Base-by-base conservation (phyloP, 1,140 invertebrate genomes). In the Pseudomyrmex dendroicus region DNA sequence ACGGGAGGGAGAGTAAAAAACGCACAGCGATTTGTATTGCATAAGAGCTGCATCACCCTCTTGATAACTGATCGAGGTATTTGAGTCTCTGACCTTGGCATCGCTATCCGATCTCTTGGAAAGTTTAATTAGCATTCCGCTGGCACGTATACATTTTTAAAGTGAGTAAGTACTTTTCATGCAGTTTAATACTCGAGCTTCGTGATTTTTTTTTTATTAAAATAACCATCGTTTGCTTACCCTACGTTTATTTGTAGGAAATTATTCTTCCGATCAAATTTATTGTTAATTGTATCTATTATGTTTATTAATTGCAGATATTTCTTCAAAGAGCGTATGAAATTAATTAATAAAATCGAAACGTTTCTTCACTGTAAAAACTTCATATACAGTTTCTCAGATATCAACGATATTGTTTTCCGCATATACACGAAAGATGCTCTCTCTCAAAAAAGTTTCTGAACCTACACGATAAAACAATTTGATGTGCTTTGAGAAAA, bases 61-160 rank as follows among this genome's bases (percentile, higher is more conserved):
- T 54, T 48, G 59, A 70, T 78, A 59, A 80, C 68, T 80, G 20
- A 80, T 80, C 54, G 50, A 72, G 66, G 44, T 54, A 35, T 80
- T 61, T 80, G 48, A 80, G n/a, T 72, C 44, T 78, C 64, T 50
- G 63, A 68, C 63, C 44, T 68, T 77, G 74, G 5, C 61, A 66
- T 20, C 35, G 4, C 5, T 56, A 68, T 77, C 25, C 12, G 35
- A 25, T 77, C 13, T 68, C 17, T 77, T 67, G 52, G 9, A 17
- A 68, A 77, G 1, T 68, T 77, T 77, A 77, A 67, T 77, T 77
- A 68, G 44, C 15, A 25, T 50, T 73, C 20, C 59, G 9, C 4
- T 22, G 17, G 12, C 9, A 68, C 2, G 7, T 52, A 46, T 56
- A 77, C n/a, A 25, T 56, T 20, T 66, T 35, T 56, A 35, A 66